A percentile compares a stretch with the other conserved stretches of the same genome.
Evolutionary conservation across 2,113 vertebrate genomes (phyloP).

Genomic region (Trematomus loennbergii): DNA sequence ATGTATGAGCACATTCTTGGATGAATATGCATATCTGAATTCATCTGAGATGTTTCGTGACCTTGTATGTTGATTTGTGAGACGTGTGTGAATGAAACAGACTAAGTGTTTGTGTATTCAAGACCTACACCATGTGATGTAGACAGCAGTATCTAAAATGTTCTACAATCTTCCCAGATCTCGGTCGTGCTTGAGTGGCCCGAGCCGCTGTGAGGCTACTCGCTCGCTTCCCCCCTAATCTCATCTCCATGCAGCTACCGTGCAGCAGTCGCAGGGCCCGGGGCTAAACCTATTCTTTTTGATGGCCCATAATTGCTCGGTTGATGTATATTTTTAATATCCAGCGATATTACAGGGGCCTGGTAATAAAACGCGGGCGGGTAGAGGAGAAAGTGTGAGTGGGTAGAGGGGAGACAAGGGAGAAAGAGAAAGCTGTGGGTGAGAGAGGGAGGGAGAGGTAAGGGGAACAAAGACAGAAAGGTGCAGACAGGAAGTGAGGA

Average conservation of each 20-base stretch:
- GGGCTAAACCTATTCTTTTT: conserved; percentile 80
- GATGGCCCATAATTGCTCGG: conserved; percentile 83
- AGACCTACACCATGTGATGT: conserved; percentile 3
- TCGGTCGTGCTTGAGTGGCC: conserved; percentile 39
- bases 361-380: conserved; percentile 77
- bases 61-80: conserved; percentile 25
- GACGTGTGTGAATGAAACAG: conserved; percentile 23
- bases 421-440: conserved; percentile 41
- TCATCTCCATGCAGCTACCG: conserved; percentile 68
- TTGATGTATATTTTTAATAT: conserved; percentile 88
- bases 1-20: conserved; percentile 4
- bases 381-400: conserved; percentile 61
- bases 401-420: conserved; percentile 41
- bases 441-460: conserved; percentile 11
- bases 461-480: conserved; percentile 23
- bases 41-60: conserved; percentile 21
- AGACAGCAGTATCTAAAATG: conserved; percentile 29
- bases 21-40: conserved; percentile 30
- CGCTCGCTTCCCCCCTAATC: conserved; percentile 49
- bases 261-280: conserved; percentile 64
- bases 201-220: conserved; percentile 42
- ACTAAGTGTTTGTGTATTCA: not conserved
- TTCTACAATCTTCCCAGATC: conserved; percentile 34
- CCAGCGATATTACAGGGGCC: conserved; percentile 80
- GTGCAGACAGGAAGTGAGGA: conserved; percentile 8